Percentiles rank a stretch among this genome's conserved stretches.
These are phyloP conservation scores for Siniperca undulata DNA, from an alignment of 2,797 vertebrate genomes.

Conservation along the genomic window DNA sequence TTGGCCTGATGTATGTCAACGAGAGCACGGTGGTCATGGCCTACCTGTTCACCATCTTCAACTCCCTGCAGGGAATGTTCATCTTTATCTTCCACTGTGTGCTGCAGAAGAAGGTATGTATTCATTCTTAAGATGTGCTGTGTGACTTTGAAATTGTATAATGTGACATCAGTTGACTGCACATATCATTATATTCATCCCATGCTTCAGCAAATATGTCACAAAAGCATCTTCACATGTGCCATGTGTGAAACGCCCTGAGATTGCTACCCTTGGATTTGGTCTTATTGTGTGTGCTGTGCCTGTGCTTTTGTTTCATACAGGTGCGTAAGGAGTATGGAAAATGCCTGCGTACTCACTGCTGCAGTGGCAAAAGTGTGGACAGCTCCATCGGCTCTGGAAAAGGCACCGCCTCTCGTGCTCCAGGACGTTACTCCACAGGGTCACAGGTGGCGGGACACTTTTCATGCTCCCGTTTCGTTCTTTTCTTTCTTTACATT, in stretches of 20 bases:
- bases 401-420: slow-evolving; percentile 93
- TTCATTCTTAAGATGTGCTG: neutral
- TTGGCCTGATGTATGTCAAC: slow-evolving; percentile 99
- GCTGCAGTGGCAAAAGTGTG: slow-evolving; percentile 96
- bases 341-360: slow-evolving; percentile 95
- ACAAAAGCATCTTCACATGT: neutral
- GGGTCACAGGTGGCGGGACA: slow-evolving; percentile 92
- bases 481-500: neutral
- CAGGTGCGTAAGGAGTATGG: slow-evolving; percentile 98
- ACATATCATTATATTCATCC: neutral
- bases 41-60: slow-evolving; percentile 99
- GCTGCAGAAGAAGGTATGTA: slow-evolving; percentile 96
- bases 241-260: too few species aligned
- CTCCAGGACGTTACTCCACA: slow-evolving; percentile 94
- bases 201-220: neutral
- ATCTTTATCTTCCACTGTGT: slow-evolving; percentile 99
- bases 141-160: neutral
- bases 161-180: neutral
- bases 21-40: slow-evolving; percentile 99
- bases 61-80: slow-evolving; percentile 99
- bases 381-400: slow-evolving; percentile 95
- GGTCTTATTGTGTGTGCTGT: neutral
- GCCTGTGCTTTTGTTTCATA: neutral
- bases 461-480: neutral
- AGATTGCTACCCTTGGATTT: neutral